A percentile compares a stretch with the other conserved stretches of the same genome.
Conservation (phyloP, 2,113 vertebrate genomes). For the Nettapus auritus region DNA sequence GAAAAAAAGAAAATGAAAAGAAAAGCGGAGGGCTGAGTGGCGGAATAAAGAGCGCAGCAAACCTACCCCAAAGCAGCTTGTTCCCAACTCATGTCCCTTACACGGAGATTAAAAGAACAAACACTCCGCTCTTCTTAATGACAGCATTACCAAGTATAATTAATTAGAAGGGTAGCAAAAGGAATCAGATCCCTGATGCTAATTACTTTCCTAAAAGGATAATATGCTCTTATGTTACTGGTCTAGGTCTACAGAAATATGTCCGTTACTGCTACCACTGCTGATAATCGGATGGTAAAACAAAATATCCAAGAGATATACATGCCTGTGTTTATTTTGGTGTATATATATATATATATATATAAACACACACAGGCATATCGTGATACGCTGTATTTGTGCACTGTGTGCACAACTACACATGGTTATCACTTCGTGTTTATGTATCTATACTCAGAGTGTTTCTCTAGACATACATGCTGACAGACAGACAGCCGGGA, state of each 20-base stretch:
- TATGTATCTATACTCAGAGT: not conserved
- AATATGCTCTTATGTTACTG: constrained; percentile 55
- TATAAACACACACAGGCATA: not conserved
- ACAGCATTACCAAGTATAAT: constrained; percentile 66
- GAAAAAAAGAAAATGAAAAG: not conserved
- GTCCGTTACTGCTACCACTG: constrained; percentile 15
- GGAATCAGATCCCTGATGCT: constrained; percentile 57
- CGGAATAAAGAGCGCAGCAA: constrained; percentile 59
- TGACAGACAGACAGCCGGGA: constrained; percentile 33
- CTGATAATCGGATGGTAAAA: constrained; percentile 40
- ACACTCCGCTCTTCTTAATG: constrained; percentile 63
- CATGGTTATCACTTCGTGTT: not conserved
- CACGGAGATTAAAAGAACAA: constrained; percentile 63
- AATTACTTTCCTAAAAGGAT: constrained; percentile 62
- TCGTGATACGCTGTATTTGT: not conserved
- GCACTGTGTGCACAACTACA: not conserved
- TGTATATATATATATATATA: not conserved
- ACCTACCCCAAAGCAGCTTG: constrained; percentile 63
- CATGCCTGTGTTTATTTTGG: not conserved
- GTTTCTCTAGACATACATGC: not conserved
- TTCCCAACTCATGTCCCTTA: constrained; percentile 51
- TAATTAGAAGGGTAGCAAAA: constrained; percentile 64
- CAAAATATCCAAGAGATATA: not conserved
- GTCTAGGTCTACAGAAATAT: constrained; percentile 42
- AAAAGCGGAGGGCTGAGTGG: not conserved